Conservation (phyloP, 2,113 vertebrate genomes). For the Bostrychus sinensis region DNA sequence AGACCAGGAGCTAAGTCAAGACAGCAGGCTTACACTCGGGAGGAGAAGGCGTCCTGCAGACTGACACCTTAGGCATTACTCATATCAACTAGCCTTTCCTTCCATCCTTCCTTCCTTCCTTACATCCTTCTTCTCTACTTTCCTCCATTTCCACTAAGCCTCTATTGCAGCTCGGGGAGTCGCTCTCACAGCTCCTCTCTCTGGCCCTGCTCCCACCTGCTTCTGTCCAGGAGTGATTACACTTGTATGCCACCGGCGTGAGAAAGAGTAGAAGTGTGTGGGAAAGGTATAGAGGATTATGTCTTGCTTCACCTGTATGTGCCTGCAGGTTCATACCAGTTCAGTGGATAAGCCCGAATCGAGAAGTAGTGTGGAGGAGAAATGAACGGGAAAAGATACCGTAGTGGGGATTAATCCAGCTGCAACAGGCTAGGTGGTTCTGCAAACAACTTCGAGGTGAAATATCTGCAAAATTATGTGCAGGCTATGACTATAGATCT, state of each 20-base stretch:
- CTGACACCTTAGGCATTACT: conserved; percentile 31
- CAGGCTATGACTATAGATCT: neutral
- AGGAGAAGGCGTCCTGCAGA: conserved; percentile 31
- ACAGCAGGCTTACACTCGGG: conserved; percentile 10
- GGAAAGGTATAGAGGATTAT: conserved; percentile 46
- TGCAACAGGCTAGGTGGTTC: neutral
- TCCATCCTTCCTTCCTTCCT: conserved; percentile 7
- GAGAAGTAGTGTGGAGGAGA: conserved; percentile 2
- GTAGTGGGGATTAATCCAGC: conserved; percentile 1
- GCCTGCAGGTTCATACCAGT: conserved; percentile 23
- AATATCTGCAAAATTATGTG: conserved; percentile 3
- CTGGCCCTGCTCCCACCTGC: conserved; percentile 30
- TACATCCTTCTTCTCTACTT: conserved; percentile 17
- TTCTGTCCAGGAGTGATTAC: conserved; percentile 50
- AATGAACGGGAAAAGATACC: neutral
- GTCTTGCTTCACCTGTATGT: conserved; percentile 26
- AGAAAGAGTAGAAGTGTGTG: conserved; percentile 26
- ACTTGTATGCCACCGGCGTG: conserved; percentile 44
- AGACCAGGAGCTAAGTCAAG: conserved; percentile 25
- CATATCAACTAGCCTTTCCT: conserved; percentile 16
- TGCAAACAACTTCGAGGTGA: neutral
- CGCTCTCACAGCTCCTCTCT: conserved; percentile 21
- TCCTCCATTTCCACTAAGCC: conserved; percentile 30
- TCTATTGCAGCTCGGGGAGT: conserved; percentile 28
- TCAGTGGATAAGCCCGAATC: conserved; percentile 5